Conservation (phyloP, 2,113 vertebrate species). For the Cyrtonyx montezumae region DNA sequence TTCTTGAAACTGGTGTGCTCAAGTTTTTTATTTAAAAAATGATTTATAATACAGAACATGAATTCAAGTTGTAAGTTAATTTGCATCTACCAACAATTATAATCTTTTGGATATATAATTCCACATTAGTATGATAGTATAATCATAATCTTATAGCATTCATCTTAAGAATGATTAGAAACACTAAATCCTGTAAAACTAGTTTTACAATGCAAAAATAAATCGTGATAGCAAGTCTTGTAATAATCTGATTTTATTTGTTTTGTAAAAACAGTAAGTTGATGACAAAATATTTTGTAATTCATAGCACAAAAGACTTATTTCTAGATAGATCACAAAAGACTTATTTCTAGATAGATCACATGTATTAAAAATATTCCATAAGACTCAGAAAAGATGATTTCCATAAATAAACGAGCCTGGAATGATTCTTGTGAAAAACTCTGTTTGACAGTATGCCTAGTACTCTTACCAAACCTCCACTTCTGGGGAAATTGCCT, state of each 20-base stretch:
- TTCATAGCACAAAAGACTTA: rapidly evolving
- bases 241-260: not conserved
- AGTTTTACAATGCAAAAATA: not conserved
- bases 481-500: not conserved
- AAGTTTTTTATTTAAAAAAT: not conserved
- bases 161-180: not conserved
- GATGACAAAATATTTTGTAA: not conserved
- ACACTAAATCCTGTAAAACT: not conserved
- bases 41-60: not conserved
- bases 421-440: rapidly evolving
- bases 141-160: not conserved
- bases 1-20: not conserved
- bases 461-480: not conserved
- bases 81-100: not conserved
- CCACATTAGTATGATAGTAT: too few species aligned
- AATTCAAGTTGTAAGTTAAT: not conserved
- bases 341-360: not conserved
- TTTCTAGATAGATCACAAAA: not conserved
- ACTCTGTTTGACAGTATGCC: not conserved
- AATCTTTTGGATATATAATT: not conserved
- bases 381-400: not conserved
- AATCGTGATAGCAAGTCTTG: not conserved
- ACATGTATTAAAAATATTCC: not conserved
- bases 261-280: not conserved
- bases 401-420: not conserved